Base-by-base conservation (phyloP, 2,888 invertebrate genomes). In the Cheilosia urbana region DNA sequence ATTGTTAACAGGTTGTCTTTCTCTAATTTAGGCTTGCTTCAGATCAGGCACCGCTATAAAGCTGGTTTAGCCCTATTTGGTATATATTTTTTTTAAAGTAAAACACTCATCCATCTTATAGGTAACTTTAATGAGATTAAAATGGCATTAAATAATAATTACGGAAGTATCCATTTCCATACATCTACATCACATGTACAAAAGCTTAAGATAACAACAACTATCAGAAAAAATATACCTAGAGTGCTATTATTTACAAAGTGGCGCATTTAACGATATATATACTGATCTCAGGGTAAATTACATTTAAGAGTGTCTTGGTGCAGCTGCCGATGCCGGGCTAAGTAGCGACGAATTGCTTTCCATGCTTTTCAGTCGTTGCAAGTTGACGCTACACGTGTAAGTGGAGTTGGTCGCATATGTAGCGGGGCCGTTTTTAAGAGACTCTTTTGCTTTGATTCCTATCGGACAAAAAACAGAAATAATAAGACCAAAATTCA, bases 321-420 rank as follows among this genome's bases (percentile, higher is more conserved):
- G 51, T 13, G 42, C 40, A 55, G 76, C 85, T 57, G 81, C 85
- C 24, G 81, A 81, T 9, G 69, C 68, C 6, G 87, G 85, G 53
- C 81, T 87, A 6, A 89, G 69, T 11, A 89, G 85, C n/a, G 88
- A 87, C 2, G 87, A 73, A 40, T 88, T 88, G 45, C 89, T 88
- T 53, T 89, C 89, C 37, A 88, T 85, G 45, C 78, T 88, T 51
- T 88, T 88, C 60, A 90, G 76, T 65, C 88, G 89, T 21, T 88
- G 87, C 83, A 89, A 80, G 21, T 90, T 89, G 9, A 89, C 53
- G 72, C 88, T 89, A 21, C 87, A 89, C 7, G 88, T 83, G 62
- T 88, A 90, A 4, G 88, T 89, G 13, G 90, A 90, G 63, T 90
- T 88, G 6, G 89, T 89, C 55, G 87, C 76, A 17, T 69, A 87